Evolutionary conservation across 2,113 vertebrate genomes (phyloP).

Genomic region (Cheilinus undulatus): DNA sequence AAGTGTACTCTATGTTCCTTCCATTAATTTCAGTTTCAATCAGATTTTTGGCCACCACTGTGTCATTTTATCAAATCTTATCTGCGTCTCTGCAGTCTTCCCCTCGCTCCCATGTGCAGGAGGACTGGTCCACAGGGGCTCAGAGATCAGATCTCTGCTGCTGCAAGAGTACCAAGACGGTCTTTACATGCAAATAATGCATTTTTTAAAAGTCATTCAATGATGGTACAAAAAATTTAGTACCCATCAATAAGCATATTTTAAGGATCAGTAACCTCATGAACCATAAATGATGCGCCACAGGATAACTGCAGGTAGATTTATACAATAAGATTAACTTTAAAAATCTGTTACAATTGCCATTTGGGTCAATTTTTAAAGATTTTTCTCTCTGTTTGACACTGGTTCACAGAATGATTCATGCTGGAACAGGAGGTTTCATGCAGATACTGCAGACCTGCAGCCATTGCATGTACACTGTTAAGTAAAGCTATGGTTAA

Average conservation of each 20-base stretch:
- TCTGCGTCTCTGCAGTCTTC: not conserved
- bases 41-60: slow-evolving; percentile 8
- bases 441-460: not conserved
- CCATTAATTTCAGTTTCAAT: slow-evolving; percentile 16
- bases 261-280: no score
- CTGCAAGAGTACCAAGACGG: not conserved
- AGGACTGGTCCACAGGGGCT: slow-evolving; percentile 3
- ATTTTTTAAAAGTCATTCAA: not conserved
- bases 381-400: not conserved
- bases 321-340: not conserved
- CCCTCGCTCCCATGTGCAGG: slow-evolving; percentile 1
- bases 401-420: not conserved
- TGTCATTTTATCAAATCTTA: slow-evolving; percentile 20
- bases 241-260: not conserved
- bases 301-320: not conserved
- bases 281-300: not conserved
- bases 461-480: no score
- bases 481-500: not conserved
- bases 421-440: not conserved
- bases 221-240: not conserved
- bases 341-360: not conserved
- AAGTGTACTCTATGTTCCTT: slow-evolving; percentile 14
- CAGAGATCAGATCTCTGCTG: not conserved
- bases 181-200: not conserved
- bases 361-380: slow-evolving; percentile 3